Conservation (phyloP, 2,113 vertebrate species). For the Chaenogobius annularis region DNA sequence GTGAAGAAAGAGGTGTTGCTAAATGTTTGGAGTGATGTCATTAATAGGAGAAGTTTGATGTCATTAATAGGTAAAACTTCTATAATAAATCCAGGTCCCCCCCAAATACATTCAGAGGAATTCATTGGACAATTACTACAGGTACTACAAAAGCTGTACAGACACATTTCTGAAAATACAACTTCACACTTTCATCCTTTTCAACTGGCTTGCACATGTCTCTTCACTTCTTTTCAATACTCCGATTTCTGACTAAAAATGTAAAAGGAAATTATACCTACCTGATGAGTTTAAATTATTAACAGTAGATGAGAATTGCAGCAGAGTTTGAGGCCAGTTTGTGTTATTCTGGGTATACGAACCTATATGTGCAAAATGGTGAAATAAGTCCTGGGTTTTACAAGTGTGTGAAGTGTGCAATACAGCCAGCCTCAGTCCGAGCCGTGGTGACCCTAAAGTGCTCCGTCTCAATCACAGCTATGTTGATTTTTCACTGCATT, state of each 20-base stretch:
- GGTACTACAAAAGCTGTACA: neutral
- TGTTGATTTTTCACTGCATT: conserved; percentile 57
- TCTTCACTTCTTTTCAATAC: no score
- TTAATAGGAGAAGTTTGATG: neutral
- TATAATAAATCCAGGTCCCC: neutral
- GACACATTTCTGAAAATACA: no score
- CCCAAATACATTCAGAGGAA: neutral
- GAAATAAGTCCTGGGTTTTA: conserved; percentile 4
- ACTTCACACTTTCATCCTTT: no score
- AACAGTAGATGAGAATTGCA: no score
- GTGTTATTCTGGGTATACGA: no score
- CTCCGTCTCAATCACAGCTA: conserved; percentile 52
- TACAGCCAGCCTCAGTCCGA: conserved; percentile 16
- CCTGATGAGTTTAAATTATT: no score
- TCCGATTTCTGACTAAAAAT: no score
- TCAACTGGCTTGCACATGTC: no score
- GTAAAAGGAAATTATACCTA: no score
- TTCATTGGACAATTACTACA: neutral
- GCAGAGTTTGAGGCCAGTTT: no score
- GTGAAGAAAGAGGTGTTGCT: neutral
- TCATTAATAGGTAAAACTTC: neutral
- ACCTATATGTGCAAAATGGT: no score
- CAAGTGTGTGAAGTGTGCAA: conserved; percentile 4
- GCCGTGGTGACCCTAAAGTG: conserved; percentile 43
- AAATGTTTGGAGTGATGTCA: neutral